Evolutionary conservation across 2,888 invertebrate species (phyloP).

Genomic region (Micoletzkya japonica): DNA sequence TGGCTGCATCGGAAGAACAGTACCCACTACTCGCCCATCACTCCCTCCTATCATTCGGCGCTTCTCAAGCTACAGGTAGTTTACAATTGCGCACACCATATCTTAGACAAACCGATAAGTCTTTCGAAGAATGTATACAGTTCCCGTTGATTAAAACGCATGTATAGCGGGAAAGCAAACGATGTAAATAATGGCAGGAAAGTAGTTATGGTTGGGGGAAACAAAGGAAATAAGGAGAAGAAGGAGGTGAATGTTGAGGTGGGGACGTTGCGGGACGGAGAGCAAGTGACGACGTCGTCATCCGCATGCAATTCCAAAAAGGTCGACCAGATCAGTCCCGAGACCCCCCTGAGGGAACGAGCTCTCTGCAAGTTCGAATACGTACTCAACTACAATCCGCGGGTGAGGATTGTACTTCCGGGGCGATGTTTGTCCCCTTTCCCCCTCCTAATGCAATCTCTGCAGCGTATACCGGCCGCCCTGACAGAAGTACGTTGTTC

Average conservation of each 20-base stretch:
- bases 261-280: conserved; percentile 51
- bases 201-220: too few relatives aligned
- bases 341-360: conserved; percentile 59
- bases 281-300: conserved; percentile 60
- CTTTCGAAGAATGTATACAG: background rate
- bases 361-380: conserved; percentile 63
- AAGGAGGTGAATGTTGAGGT: conserved; percentile 35
- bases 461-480: conserved; percentile 61
- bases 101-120: background rate
- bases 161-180: too few relatives aligned
- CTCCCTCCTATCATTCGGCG: conserved; percentile 61
- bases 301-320: conserved; percentile 58
- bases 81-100: background rate
- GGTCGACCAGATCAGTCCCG: conserved; percentile 53
- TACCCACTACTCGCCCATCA: conserved; percentile 62
- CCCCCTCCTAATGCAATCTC: conserved; percentile 11
- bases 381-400: conserved; percentile 61
- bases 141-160: too few relatives aligned
- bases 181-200: too few relatives aligned
- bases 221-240: too few relatives aligned
- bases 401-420: conserved; percentile 35
- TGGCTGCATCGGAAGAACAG: conserved; percentile 61
- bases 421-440: background rate
- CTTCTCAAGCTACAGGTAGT: conserved; percentile 56
- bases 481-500: conserved; percentile 62